Percentiles rank a stretch among this genome's conserved stretches.
Conservation (phyloP, 1,140 invertebrate genomes). For the Formica selysi region DNA sequence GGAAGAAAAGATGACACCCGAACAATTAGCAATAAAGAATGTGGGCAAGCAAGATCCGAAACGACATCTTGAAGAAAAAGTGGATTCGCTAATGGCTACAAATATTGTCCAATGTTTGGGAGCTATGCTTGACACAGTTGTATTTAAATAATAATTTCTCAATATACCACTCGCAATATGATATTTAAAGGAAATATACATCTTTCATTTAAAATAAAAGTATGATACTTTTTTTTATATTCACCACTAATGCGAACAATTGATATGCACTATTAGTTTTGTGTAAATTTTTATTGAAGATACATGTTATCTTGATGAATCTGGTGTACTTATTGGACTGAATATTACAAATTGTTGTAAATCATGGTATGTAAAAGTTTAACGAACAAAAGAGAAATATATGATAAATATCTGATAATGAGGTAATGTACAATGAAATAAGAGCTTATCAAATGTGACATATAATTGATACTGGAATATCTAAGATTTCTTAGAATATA, state of each 20-base stretch:
- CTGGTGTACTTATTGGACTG: background rate
- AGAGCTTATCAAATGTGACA: background rate
- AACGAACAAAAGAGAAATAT: background rate
- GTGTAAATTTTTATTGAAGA: constrained; percentile 23
- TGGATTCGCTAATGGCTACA: constrained; percentile 98
- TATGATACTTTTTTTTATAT: constrained; percentile 43
- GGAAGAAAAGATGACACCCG: constrained; percentile 99
- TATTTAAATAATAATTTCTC: constrained; percentile 92
- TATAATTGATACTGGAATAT: constrained; percentile 1
- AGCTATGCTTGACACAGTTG: constrained; percentile 99
- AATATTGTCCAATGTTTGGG: constrained; percentile 99
- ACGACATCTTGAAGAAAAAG: constrained; percentile 99
- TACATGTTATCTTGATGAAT: constrained; percentile 13
- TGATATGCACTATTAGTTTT: too few species aligned
- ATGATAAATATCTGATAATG: background rate
- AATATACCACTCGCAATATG: constrained; percentile 70
- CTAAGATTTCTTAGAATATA: background rate
- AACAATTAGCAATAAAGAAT: constrained; percentile 99
- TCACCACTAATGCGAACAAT: constrained; percentile 14
- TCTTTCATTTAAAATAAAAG: constrained; percentile 73
- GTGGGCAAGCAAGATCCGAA: constrained; percentile 99
- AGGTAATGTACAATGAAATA: background rate
- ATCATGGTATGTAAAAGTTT: constrained; percentile 12
- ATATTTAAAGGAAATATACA: constrained; percentile 79
- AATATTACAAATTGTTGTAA: constrained; percentile 1